Evolutionary conservation across 2,888 invertebrate genomes (phyloP).

Genomic region (Holacanthella duospinosa): DNA sequence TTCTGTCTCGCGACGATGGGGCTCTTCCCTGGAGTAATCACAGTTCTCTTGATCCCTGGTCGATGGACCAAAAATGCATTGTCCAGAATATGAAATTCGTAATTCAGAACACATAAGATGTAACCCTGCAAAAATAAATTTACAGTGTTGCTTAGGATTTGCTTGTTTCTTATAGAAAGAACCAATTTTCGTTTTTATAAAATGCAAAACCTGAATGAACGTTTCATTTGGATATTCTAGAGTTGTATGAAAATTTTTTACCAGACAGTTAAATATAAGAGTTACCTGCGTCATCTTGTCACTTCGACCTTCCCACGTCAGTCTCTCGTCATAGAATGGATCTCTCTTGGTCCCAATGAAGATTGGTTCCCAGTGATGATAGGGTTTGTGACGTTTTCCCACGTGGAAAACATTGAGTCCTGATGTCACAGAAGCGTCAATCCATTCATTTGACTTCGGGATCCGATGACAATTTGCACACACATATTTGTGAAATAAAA

Average conservation of each 20-base stretch:
- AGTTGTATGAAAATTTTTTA: no score
- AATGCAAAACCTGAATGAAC: background rate
- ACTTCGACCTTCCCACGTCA: constrained; percentile 89
- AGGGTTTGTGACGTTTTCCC: constrained; percentile 70
- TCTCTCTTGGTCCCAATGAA: constrained; percentile 68
- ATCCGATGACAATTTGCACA: constrained; percentile 82
- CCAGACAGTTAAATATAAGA: no score
- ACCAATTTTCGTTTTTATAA: background rate
- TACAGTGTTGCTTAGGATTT: background rate
- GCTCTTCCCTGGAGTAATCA: background rate
- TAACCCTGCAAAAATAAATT: constrained; percentile 58
- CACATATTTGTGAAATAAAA: constrained; percentile 83
- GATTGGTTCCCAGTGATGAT: constrained; percentile 85
- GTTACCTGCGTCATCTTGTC: constrained; percentile 93
- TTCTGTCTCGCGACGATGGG: constrained; percentile 57
- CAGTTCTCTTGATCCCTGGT: constrained; percentile 44
- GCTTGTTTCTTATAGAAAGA: background rate
- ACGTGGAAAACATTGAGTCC: constrained; percentile 66
- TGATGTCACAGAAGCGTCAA: background rate
- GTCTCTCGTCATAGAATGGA: constrained; percentile 64
- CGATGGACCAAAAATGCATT: constrained; percentile 88
- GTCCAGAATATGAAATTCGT: constrained; percentile 84
- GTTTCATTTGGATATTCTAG: no score
- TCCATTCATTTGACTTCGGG: constrained; percentile 61
- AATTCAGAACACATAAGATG: constrained; percentile 76